Evolutionary conservation across 2,888 invertebrate species (phyloP).

Genomic region (Idaea dimidiata): DNA sequence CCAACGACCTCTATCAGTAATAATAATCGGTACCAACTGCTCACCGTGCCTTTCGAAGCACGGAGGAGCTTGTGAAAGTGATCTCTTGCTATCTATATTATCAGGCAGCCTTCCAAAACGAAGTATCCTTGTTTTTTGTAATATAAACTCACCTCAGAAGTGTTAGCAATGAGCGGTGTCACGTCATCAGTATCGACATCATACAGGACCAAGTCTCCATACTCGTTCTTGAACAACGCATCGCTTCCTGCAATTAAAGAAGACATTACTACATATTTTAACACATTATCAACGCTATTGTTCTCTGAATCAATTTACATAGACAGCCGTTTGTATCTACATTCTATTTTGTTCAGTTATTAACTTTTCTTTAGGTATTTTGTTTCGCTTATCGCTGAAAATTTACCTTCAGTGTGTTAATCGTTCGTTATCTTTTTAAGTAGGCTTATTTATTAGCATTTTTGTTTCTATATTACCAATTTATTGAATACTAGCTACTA

Average conservation of each 20-base stretch:
- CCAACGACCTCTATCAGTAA: no score
- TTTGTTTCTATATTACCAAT: neutral
- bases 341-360: neutral
- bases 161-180: slow-evolving; percentile 65
- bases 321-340: neutral
- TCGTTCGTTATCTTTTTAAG: neutral
- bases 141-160: slow-evolving; percentile 65
- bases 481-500: neutral
- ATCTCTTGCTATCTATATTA: no score
- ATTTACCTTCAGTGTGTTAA: neutral
- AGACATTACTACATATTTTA: slow-evolving; percentile 20
- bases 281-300: slow-evolving; percentile 20
- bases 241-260: slow-evolving; percentile 79
- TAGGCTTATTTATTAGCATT: neutral
- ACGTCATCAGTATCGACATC: slow-evolving; percentile 68
- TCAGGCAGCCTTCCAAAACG: no score
- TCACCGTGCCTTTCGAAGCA: no score
- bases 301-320: neutral
- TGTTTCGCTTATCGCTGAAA: neutral
- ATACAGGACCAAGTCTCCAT: slow-evolving; percentile 80
- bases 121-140: neutral
- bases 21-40: no score
- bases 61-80: no score
- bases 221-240: slow-evolving; percentile 82
- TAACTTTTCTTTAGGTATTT: neutral